Base-by-base conservation (phyloP, 1,140 invertebrate genomes). In the Dreissena rostriformis region DNA sequence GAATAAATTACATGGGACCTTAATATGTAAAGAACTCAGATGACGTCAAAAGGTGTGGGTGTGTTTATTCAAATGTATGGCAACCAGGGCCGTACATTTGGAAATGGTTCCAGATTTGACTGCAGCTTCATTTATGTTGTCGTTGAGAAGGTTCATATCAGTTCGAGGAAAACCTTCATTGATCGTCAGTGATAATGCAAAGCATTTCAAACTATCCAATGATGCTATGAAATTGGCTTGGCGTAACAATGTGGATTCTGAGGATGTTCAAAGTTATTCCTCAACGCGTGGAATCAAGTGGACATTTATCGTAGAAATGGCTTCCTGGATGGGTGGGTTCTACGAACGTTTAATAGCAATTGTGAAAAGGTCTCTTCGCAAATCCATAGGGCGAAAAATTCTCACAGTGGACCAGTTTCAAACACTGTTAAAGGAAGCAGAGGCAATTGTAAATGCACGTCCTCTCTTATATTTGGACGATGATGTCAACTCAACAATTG, bases 151-250 rank as follows among this genome's bases (percentile, higher is more conserved):
- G 63, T 81, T 81, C 49, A 49, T 71, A 63, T 19, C 78, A 29
- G 12, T 14, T 10, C 22, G 57, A 61, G 67, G 78, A 61, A 57
- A 4, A 28, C 78, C 49, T 52, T 14, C n/a, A 11, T 39, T n/a
- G 26, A 72, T 81, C 53, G 72, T 81, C 67, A 71, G 67, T 51
- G 78, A 81, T 49, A 61, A 75, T 49, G 73, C 73, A 12, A 11
- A 14, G n/a, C 55, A 75, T 2, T 75, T 75, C 29, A 75, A 75
- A 22, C 22, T 57, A 6, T 11, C 73, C 7, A 63, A 29, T 61
- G 26, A 75, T 28, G 22, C 57, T 29, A 12, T 66, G n/a, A 28
- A 57, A 12, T 8, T 7, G 5, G 12, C 63, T 57, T 75, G 73
- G 73, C 57, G 39, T 61, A 57, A 26, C 6, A 53, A 28, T 4